These are phyloP conservation scores for Abscondita cerata DNA, from an alignment of 2,888 invertebrate species.

Conservation along the genomic window DNA sequence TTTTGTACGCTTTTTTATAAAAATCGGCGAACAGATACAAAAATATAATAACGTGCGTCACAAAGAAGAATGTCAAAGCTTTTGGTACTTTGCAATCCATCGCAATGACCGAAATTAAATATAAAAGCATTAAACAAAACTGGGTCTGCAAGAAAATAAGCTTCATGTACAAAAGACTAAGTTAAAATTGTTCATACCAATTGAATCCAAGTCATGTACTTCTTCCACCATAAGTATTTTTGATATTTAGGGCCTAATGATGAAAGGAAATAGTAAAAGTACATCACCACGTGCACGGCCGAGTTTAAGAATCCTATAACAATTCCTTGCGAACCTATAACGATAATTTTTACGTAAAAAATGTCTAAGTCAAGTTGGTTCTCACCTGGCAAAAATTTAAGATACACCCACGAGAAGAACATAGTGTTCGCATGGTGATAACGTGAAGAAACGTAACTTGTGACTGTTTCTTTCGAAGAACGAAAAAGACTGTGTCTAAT, in stretches of 20 bases:
- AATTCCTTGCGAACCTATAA: conserved; percentile 83
- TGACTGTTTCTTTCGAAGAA: conserved; percentile 86
- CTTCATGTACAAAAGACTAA: too few species aligned
- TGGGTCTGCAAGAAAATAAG: conserved; percentile 66
- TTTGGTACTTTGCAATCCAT: conserved; percentile 77
- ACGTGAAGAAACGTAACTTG: conserved; percentile 90
- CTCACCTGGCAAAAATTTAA: conserved; percentile 77
- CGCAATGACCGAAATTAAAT: conserved; percentile 69
- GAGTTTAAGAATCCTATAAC: conserved; percentile 87
- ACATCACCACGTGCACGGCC: conserved; percentile 92
- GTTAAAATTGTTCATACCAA: too few species aligned
- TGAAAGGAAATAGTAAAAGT: conserved; percentile 86
- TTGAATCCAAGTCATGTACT: conserved; percentile 86
- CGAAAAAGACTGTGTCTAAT: conserved; percentile 86
- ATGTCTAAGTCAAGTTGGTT: not conserved
- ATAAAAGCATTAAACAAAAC: conserved; percentile 77
- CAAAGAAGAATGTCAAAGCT: conserved; percentile 69
- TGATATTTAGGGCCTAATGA: conserved; percentile 88
- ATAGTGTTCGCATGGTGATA: conserved; percentile 88
- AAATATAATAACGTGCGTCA: conserved; percentile 73
- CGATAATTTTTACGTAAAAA: not conserved
- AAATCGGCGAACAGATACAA: conserved; percentile 81
- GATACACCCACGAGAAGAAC: conserved; percentile 79
- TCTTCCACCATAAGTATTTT: conserved; percentile 95
- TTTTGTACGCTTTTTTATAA: conserved; percentile 62